Conservation (phyloP, 2,888 invertebrate species). For the Pyrgus malvae region DNA sequence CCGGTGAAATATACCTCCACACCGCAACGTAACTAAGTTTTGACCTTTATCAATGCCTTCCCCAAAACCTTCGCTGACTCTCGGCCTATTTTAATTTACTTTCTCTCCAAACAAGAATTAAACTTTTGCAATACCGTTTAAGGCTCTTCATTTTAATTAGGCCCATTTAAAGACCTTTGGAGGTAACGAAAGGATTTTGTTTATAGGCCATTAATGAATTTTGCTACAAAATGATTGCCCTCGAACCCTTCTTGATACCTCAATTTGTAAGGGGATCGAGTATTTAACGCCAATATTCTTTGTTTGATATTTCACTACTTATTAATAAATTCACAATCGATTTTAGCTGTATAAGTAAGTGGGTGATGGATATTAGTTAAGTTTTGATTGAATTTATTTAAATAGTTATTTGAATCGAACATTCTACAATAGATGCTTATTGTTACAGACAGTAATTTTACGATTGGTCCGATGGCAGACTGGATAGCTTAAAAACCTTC, state of each 20-base stretch:
- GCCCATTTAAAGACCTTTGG: conserved; percentile 40
- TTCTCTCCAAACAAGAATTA: conserved; percentile 18
- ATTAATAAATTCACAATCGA: conserved; percentile 10
- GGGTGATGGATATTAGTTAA: not conserved
- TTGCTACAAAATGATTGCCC: conserved; percentile 48
- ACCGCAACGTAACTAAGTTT: no score
- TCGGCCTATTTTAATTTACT: not conserved
- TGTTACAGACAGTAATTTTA: no score
- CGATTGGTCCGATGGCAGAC: no score
- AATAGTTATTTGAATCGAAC: not conserved
- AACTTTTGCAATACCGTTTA: conserved; percentile 23
- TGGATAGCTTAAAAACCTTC: no score
- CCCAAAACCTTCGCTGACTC: not conserved
- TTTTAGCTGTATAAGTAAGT: not conserved
- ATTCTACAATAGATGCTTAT: no score
- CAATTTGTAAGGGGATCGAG: conserved; percentile 55
- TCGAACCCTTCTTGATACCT: conserved; percentile 47
- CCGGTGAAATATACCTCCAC: no score
- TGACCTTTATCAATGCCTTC: no score
- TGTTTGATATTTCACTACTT: conserved; percentile 31
- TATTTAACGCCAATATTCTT: conserved; percentile 46
- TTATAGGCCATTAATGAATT: conserved; percentile 67
- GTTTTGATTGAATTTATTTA: not conserved
- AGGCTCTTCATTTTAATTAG: conserved; percentile 44
- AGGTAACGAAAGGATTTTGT: conserved; percentile 56